phyloP scores from a whole-genome alignment of 2,797 vertebrate genomes.

The Cossypha niveicapilla region DNA sequence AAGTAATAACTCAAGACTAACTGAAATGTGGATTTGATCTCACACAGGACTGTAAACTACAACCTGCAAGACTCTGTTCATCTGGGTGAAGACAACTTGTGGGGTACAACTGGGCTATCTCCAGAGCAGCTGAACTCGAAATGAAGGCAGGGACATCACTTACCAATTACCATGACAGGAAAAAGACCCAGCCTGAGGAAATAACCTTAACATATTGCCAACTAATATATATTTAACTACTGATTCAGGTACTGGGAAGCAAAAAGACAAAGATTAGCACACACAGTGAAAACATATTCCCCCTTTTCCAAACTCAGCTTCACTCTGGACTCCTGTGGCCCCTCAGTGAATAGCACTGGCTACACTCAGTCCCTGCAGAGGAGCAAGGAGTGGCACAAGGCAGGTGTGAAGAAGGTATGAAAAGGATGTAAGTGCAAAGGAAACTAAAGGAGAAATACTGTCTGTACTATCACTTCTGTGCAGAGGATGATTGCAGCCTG shows the following conservation, averaged over 20 bases:
- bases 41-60: background rate
- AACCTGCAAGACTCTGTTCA: background rate
- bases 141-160: background rate
- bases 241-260: background rate
- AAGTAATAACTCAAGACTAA: background rate
- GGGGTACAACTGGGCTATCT: background rate
- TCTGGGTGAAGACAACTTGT: background rate
- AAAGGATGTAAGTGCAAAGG: background rate
- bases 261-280: background rate
- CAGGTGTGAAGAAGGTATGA: background rate
- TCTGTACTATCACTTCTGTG: background rate
- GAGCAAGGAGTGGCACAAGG: background rate
- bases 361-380: background rate
- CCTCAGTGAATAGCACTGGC: background rate
- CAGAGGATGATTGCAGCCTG: background rate
- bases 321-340: no score
- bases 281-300: background rate
- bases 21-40: background rate
- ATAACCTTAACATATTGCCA: background rate
- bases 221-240: background rate
- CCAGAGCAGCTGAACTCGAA: background rate
- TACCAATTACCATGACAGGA: fast-evolving
- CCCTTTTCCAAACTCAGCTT: background rate
- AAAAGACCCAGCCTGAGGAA: background rate
- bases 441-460: background rate